A percentile compares a stretch with the other conserved stretches of the same genome.
phyloP scores from a whole-genome alignment of 1,140 invertebrate species.

The Zaprionus vittiger region DNA sequence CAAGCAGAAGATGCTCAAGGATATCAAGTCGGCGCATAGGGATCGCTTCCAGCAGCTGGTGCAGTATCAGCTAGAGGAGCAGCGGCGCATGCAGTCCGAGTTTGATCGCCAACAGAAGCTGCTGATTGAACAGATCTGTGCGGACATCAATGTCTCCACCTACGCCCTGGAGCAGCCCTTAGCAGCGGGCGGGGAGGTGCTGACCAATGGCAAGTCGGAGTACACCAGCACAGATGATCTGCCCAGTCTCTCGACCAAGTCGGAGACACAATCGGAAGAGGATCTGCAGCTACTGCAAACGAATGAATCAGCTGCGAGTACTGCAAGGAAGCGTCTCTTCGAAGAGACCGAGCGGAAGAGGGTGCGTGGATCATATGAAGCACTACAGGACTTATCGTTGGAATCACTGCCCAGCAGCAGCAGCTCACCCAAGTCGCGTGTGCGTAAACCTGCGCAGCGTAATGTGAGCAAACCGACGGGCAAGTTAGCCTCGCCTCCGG shows the following conservation, averaged over 20 bases:
- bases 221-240: conserved; percentile 57
- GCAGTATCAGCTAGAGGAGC: conserved; percentile 74
- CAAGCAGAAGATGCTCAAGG: conserved; percentile 37
- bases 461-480: conserved; percentile 5
- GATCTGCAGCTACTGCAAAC: conserved; percentile 19
- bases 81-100: conserved; percentile 62
- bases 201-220: conserved; percentile 8
- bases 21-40: conserved; percentile 77
- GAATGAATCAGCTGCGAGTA: not conserved
- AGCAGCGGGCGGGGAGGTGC: not conserved
- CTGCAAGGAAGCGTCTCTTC: conserved; percentile 57
- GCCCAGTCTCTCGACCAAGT: conserved; percentile 7
- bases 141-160: conserved; percentile 51
- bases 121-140: conserved; percentile 73
- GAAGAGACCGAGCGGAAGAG: conserved; percentile 34
- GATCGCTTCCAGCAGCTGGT: conserved; percentile 84
- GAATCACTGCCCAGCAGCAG: conserved; percentile 7
- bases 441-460: conserved; percentile 11
- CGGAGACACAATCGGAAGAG: not conserved
- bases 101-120: conserved; percentile 72
- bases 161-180: conserved; percentile 6
- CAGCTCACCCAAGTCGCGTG: conserved; percentile 40
- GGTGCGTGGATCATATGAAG: conserved; percentile 21
- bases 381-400: not conserved
- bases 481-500: conserved; percentile 1